Conservation (phyloP, 2,797 vertebrate genomes). For the Myotis planiceps region DNA sequence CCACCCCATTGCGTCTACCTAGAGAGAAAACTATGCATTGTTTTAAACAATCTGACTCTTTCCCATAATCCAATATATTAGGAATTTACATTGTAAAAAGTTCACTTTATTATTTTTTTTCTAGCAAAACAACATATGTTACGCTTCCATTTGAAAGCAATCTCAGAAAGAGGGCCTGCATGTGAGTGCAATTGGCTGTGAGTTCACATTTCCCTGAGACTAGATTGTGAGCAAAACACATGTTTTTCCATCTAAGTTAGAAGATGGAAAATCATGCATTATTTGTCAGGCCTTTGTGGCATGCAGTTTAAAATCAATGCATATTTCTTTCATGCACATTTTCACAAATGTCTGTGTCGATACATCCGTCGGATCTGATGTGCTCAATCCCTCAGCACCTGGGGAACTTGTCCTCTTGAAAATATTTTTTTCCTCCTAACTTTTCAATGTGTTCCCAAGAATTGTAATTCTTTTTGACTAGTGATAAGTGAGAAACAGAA, state of each 20-base stretch:
- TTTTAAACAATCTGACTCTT: slow-evolving; percentile 52
- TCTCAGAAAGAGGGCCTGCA: slow-evolving; percentile 59
- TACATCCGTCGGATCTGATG: slow-evolving; percentile 37
- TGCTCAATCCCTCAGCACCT: slow-evolving; percentile 70
- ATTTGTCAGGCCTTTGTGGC: slow-evolving; percentile 59
- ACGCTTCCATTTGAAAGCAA: slow-evolving; percentile 71
- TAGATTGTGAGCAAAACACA: slow-evolving; percentile 74
- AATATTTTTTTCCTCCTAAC: slow-evolving; percentile 44
- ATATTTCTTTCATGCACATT: slow-evolving; percentile 65
- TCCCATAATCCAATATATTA: slow-evolving; percentile 66
- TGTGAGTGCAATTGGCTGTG: slow-evolving; percentile 65
- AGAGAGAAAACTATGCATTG: slow-evolving; percentile 42
- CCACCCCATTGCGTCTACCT: neutral
- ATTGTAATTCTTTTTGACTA: slow-evolving; percentile 66
- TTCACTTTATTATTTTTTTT: slow-evolving; percentile 62
- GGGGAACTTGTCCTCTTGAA: slow-evolving; percentile 53
- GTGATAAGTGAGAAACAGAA: slow-evolving; percentile 71
- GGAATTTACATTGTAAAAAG: slow-evolving; percentile 69
- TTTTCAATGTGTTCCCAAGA: slow-evolving; percentile 61
- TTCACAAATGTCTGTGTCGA: slow-evolving; percentile 64
- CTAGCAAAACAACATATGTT: slow-evolving; percentile 62
- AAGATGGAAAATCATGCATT: slow-evolving; percentile 73
- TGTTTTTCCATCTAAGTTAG: slow-evolving; percentile 78
- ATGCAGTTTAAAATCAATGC: slow-evolving; percentile 66
- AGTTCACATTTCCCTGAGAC: slow-evolving; percentile 72